Conservation (phyloP, 2,888 invertebrate species). For the Ecdyonurus torrentis region DNA sequence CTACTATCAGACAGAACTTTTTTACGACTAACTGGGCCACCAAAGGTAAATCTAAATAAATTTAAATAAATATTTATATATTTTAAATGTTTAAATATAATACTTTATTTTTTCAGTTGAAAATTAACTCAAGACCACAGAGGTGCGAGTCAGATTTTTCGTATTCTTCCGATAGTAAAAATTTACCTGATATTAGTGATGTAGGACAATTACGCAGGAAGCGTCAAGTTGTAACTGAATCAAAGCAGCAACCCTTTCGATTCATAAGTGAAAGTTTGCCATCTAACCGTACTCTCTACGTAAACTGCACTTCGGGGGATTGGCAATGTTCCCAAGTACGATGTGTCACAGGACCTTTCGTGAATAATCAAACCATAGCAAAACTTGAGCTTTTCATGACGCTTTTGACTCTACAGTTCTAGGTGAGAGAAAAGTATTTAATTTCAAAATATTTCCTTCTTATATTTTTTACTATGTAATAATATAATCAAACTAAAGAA, state of each 20-base stretch:
- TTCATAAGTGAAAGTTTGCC: too few species aligned
- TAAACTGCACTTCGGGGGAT: slow-evolving; percentile 21
- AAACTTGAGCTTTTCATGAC: slow-evolving; percentile 23
- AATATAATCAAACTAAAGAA: too few species aligned
- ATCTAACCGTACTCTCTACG: slow-evolving; percentile 19
- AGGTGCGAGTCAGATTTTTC: neutral
- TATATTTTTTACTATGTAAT: too few species aligned
- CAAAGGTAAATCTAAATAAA: neutral
- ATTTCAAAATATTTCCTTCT: too few species aligned
- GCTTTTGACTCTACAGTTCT: slow-evolving; percentile 21
- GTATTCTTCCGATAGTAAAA: too few species aligned
- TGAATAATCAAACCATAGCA: slow-evolving; percentile 20
- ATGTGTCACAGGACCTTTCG: slow-evolving; percentile 24
- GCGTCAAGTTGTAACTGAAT: too few species aligned
- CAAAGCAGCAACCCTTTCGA: too few species aligned
- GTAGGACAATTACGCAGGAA: too few species aligned
- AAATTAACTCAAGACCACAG: neutral
- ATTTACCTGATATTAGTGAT: too few species aligned
- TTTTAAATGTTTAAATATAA: neutral
- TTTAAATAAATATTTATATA: neutral
- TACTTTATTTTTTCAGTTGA: neutral
- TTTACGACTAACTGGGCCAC: neutral
- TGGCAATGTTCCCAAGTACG: slow-evolving; percentile 17
- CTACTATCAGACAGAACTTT: neutral
- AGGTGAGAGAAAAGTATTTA: too few species aligned